A percentile compares a stretch with the other conserved stretches of the same genome.
Evolutionary conservation across 2,797 vertebrate species (phyloP).

Genomic region (Microctenopoma stevenorrisi): DNA sequence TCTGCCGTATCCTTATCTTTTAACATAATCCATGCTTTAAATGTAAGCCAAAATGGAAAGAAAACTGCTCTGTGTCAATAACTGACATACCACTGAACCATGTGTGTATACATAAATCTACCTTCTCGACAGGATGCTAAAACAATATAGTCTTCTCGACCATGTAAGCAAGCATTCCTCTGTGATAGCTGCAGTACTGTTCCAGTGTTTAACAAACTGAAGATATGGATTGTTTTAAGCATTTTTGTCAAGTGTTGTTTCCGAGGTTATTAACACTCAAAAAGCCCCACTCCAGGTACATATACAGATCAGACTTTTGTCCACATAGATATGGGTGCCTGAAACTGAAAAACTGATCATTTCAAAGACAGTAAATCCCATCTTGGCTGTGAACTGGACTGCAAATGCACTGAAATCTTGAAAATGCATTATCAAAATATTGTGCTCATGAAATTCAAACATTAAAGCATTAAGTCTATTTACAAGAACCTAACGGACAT

Average conservation of each 20-base stretch:
- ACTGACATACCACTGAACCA: constrained; percentile 48
- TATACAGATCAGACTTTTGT: neutral
- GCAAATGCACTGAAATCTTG: neutral
- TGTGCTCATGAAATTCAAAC: constrained; percentile 23
- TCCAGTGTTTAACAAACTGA: constrained; percentile 12
- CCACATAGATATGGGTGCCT: neutral
- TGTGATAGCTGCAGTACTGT: constrained; percentile 13
- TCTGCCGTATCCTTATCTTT: constrained; percentile 6
- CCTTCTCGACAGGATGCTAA: constrained; percentile 48
- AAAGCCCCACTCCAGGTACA: neutral
- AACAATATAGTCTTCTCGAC: constrained; percentile 44
- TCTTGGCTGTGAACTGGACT: neutral
- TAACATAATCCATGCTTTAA: constrained; percentile 39
- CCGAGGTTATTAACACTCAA: no score
- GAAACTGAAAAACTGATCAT: neutral
- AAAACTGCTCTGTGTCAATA: constrained; percentile 37
- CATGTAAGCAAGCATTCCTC: constrained; percentile 29
- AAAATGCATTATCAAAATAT: constrained; percentile 5
- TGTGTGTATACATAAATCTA: constrained; percentile 59
- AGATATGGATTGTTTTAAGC: neutral
- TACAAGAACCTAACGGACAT: constrained; percentile 60
- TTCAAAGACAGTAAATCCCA: neutral
- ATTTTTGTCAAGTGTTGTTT: neutral
- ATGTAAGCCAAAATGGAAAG: constrained; percentile 35
- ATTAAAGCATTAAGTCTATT: constrained; percentile 31